Evolutionary conservation across 2,888 invertebrate genomes (phyloP).

Genomic region (Pollenia griseotomentosa): DNA sequence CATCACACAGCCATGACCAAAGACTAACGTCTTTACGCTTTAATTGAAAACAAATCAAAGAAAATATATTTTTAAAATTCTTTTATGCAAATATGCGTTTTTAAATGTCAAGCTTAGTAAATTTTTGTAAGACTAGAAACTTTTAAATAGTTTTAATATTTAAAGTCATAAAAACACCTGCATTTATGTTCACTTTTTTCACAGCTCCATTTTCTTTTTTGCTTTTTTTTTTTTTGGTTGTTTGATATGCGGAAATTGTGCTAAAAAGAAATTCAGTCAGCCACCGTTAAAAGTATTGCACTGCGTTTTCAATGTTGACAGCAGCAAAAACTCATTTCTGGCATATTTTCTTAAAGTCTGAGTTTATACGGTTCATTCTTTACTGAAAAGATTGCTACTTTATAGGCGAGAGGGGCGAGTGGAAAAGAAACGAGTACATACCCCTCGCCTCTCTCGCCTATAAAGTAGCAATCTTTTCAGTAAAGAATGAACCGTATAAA

Average conservation of each 20-base stretch:
- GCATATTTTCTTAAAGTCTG: constrained; percentile 19
- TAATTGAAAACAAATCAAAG: not conserved
- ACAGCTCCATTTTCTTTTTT: constrained; percentile 34
- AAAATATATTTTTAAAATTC: constrained; percentile 14
- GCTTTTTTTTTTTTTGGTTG: too few relatives aligned
- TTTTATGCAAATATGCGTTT: not conserved
- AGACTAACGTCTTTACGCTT: not conserved
- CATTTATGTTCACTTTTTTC: constrained; percentile 12
- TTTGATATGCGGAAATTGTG: constrained; percentile 44
- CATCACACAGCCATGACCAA: not conserved
- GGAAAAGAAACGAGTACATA: too few relatives aligned
- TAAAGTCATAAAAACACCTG: constrained; percentile 9
- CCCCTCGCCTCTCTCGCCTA: too few relatives aligned
- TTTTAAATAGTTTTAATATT: not conserved
- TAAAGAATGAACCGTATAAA: too few relatives aligned
- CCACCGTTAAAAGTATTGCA: constrained; percentile 33
- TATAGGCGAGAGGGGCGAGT: too few relatives aligned
- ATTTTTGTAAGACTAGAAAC: not conserved
- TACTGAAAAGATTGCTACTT: too few relatives aligned
- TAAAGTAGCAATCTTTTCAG: too few relatives aligned
- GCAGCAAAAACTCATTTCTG: constrained; percentile 11
- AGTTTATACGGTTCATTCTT: too few relatives aligned
- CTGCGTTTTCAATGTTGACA: constrained; percentile 51
- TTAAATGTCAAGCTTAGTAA: constrained; percentile 12
- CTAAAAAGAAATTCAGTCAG: not conserved